Evolutionary conservation across 2,888 invertebrate species (phyloP), one percentile per base, ranked within the genome.

Genomic region (Malthinus flaveolus): DNA sequence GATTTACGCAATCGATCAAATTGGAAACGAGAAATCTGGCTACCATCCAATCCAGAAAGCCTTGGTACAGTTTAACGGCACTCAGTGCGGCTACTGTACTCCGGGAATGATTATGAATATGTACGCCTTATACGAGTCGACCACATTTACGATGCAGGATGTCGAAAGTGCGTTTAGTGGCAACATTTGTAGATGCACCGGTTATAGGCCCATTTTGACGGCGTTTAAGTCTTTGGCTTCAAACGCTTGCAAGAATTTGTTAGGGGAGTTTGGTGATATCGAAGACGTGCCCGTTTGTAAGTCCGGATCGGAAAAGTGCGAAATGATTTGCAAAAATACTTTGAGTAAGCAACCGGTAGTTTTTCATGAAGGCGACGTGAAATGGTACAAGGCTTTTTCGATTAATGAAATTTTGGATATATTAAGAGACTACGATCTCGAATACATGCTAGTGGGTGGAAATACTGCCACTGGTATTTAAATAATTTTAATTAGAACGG

Each of bases 41-140:
- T 88, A 88, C 70, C 85, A 89, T 67, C 77, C 80, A 0, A 78
- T 90, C 8, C 88, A 89, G 70, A 77, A 79, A 47, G 76, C 80
- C 0, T 73, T 89, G 11, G 86, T 85, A 0, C 77, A 82, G 12
- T 79, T 83, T 67, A 84, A 86, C 68, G 89, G 87, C 0, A 82
- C 84, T 0, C 89, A 89, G 71, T 89, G 89, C 68, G 88, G 88
- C 0, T 86, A 82, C 71, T 91, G 91, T 71, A 85, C 86, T 15
- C 85, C 90, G 0, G 91, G 89, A 7, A 90, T 89, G 86, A 84
- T 91, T 35, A 89, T 89, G 89, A 85, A 84, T 67, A 88, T 89
- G 87, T 85, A 85, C 75, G 85, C 82, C 42, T 65, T 82, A 15
- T 71, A 80, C 65, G 68, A 76, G 35, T 78, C 73, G 31, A 42